Base-by-base conservation (phyloP, 2,113 vertebrate species). In the Embiotoca jacksoni region DNA sequence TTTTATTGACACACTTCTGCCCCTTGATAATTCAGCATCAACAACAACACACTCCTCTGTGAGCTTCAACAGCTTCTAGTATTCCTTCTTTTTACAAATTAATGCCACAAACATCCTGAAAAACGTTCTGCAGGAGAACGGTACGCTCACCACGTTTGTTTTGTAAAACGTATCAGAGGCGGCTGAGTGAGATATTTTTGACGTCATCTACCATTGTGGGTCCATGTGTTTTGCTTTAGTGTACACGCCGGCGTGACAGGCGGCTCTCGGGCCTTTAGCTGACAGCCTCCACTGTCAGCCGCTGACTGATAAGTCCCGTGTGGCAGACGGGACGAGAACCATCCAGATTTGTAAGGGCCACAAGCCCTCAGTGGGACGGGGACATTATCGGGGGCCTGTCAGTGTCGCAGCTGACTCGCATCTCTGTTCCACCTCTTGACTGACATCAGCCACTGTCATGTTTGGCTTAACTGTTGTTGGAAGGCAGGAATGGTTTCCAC, bases 341-440 rank as follows among this genome's bases (percentile, higher is more conserved):
- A 81, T 70, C 72, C 83, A 84, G 85, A 90, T 90, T 72, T 76
- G 75, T 53, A 7, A 35, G 76, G 72, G 52, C 63, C 61, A 61
- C 72, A 46, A 71, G 35, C 61, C 73, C 88, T 74, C 75, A 44
- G 78, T n/a, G 81, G 86, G 83, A 79, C n/a, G 41, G 44, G 88
- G 87, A 81, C 78, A 90, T 83, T 82, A 91, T 87, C 87, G 82
- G 56, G 81, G 58, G 81, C 72, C 37, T 85, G 88, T 86, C 87
- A 80, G 57, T 33, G 78, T 82, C 36, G 56, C 67, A 68, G 73
- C 84, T 52, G 75, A 59, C 89, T 87, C 88, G 87, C 83, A 89
- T 80, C 72, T 62, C 75, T 68, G 74, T 62, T 80, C 76, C 76
- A 75, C 53, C 75, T 81, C 77, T 62, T 58, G 64, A 63, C 56